Evolutionary conservation across 1,140 invertebrate genomes (phyloP).

Genomic region (Akabosia matsudoensis): DNA sequence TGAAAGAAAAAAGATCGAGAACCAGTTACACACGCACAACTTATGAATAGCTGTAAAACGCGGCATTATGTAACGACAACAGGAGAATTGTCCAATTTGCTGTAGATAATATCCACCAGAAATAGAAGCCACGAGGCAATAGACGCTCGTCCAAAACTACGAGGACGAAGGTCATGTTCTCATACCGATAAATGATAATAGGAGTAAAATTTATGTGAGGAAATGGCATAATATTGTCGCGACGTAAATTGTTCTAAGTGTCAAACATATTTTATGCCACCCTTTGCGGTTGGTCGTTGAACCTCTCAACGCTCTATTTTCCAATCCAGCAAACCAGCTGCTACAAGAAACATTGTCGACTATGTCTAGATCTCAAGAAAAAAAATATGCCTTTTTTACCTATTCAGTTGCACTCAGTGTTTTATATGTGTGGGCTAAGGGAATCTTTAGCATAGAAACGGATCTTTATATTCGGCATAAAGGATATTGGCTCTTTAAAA

Average conservation of each 20-base stretch:
- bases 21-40: no score
- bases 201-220: conserved; percentile 21
- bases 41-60: background rate
- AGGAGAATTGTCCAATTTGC: no score
- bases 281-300: conserved; percentile 19
- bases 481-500: no score
- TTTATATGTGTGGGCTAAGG: no score
- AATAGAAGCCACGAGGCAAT: no score
- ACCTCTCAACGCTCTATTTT: conserved; percentile 4
- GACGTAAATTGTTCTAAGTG: conserved; percentile 20
- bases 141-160: background rate
- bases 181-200: conserved; percentile 24
- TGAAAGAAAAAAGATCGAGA: background rate
- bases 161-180: conserved; percentile 9
- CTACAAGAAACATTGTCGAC: background rate
- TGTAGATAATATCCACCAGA: background rate
- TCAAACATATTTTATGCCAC: conserved; percentile 24
- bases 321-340: background rate
- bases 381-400: no score
- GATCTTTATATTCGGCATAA: no score
- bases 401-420: no score
- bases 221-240: conserved; percentile 16
- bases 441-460: no score
- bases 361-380: no score
- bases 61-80: no score